Percentiles rank a stretch among this genome's conserved stretches.
Conservation (phyloP, 2,888 invertebrate genomes). For the Brachypalpus laphriformis region DNA sequence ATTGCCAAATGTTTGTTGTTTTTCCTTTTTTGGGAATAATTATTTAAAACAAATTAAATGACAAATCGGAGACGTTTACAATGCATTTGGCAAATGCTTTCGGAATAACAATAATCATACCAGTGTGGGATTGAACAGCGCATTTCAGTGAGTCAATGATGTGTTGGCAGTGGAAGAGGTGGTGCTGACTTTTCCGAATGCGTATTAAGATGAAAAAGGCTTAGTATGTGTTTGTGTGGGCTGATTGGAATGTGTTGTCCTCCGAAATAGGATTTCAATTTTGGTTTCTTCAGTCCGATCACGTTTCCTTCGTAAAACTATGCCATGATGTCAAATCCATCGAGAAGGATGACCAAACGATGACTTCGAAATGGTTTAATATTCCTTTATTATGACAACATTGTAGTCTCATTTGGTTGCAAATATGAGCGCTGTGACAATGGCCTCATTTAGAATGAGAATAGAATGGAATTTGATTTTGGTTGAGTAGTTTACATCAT, state of each 20-base stretch:
- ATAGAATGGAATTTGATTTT: neutral
- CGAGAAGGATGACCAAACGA: conserved; percentile 46
- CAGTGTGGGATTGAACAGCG: neutral
- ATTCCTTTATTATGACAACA: neutral
- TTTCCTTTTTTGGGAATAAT: conserved; percentile 1
- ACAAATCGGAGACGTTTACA: conserved; percentile 51
- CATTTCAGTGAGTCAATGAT: conserved; percentile 50
- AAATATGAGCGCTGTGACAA: neutral
- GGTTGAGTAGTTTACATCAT: neutral
- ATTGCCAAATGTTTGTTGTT: conserved; percentile 44
- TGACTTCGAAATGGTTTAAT: conserved; percentile 42
- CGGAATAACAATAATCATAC: conserved; percentile 55
- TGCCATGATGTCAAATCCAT: conserved; percentile 53
- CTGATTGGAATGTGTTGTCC: conserved; percentile 56
- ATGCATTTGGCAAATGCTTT: conserved; percentile 56
- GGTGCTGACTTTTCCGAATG: conserved; percentile 18
- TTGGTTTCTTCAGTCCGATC: conserved; percentile 32
- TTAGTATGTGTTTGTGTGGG: conserved; percentile 2
- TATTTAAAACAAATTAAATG: conserved; percentile 60
- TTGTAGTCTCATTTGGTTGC: neutral
- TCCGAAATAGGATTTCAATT: conserved; percentile 55
- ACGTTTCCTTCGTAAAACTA: conserved; percentile 51
- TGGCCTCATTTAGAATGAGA: neutral
- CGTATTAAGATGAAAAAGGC: conserved; percentile 37
- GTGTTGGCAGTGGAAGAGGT: conserved; percentile 20